Percentiles rank a stretch among this genome's conserved stretches.
Evolutionary conservation across 2,888 invertebrate species (phyloP).

Genomic region (Acrobasis repandana): DNA sequence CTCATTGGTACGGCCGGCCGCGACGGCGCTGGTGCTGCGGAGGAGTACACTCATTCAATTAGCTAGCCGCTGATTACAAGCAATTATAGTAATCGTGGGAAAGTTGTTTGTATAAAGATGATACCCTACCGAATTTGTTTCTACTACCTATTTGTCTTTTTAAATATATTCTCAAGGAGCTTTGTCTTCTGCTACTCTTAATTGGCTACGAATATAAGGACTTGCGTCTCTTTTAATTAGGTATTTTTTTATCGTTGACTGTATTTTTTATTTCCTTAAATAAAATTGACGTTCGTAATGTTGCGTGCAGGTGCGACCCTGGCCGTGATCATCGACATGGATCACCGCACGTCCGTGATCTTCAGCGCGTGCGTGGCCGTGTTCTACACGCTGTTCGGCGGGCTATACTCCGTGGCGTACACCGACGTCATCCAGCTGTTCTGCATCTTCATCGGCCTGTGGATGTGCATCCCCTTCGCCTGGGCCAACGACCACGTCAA

Average conservation of each 20-base stretch:
- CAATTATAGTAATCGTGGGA: too few relatives aligned
- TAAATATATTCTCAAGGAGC: too few relatives aligned
- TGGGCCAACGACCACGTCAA: slow-evolving; percentile 93
- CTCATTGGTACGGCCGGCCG: neutral
- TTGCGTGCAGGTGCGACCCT: slow-evolving; percentile 93
- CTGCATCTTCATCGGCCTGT: slow-evolving; percentile 98
- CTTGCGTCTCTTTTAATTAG: too few relatives aligned
- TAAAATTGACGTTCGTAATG: neutral
- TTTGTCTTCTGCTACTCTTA: too few relatives aligned
- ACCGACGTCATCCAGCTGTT: slow-evolving; percentile 99
- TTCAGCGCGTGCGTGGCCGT: slow-evolving; percentile 98
- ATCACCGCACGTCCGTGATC: slow-evolving; percentile 95
- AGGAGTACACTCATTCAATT: neutral
- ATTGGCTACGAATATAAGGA: too few relatives aligned
- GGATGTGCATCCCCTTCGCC: slow-evolving; percentile 99
- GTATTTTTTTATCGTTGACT: too few relatives aligned
- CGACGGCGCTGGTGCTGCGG: neutral
- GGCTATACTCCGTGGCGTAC: slow-evolving; percentile 98
- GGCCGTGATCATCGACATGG: slow-evolving; percentile 98
- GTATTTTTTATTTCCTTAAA: too few relatives aligned
- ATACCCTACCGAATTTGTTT: too few relatives aligned
- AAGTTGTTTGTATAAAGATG: too few relatives aligned
- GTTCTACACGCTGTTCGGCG: slow-evolving; percentile 98
- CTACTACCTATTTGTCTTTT: too few relatives aligned
- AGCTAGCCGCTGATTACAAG: neutral